A percentile compares a stretch with the other conserved stretches of the same genome.
These are phyloP conservation scores for Latheticus oryzae DNA, from an alignment of 2,888 invertebrate species.

Conservation along the genomic window DNA sequence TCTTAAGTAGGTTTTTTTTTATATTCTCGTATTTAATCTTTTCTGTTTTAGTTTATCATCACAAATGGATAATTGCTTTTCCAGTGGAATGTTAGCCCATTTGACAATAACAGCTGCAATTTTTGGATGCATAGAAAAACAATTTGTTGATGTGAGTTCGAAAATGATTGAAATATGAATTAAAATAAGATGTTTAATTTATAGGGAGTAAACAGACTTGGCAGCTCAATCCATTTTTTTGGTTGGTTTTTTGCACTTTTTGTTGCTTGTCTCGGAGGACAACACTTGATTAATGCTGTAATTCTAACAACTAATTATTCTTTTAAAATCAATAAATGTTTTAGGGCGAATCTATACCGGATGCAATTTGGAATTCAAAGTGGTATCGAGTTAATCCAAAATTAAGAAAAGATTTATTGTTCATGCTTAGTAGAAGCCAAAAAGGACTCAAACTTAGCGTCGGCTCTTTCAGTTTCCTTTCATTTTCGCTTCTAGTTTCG, in stretches of 20 bases:
- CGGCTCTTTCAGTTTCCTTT: conserved; percentile 10
- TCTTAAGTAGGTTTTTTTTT: conserved; percentile 12
- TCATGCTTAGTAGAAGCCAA: conserved; percentile 5
- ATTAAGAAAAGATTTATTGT: conserved; percentile 19
- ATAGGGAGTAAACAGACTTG: not conserved
- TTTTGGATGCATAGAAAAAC: conserved; percentile 1
- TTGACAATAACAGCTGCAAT: not conserved
- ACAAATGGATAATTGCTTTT: not conserved
- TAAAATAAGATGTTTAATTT: not conserved
- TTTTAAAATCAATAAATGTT: not conserved
- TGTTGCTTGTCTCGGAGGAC: conserved; percentile 24
- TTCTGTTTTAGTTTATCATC: not conserved
- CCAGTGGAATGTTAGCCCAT: not conserved
- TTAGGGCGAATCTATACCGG: conserved; percentile 14
- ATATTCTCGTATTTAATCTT: too few species aligned
- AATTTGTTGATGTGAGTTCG: not conserved
- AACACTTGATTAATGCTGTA: conserved; percentile 24
- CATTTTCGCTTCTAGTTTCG: conserved; percentile 10
- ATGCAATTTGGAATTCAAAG: conserved; percentile 16
- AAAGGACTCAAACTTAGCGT: not conserved
- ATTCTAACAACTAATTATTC: not conserved
- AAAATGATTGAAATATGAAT: not conserved
- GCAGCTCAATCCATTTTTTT: not conserved
- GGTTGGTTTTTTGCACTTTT: conserved; percentile 26
- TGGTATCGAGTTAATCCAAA: conserved; percentile 19